Conservation (phyloP, 2,888 invertebrate genomes). For the Carpatolechia fugitivella region DNA sequence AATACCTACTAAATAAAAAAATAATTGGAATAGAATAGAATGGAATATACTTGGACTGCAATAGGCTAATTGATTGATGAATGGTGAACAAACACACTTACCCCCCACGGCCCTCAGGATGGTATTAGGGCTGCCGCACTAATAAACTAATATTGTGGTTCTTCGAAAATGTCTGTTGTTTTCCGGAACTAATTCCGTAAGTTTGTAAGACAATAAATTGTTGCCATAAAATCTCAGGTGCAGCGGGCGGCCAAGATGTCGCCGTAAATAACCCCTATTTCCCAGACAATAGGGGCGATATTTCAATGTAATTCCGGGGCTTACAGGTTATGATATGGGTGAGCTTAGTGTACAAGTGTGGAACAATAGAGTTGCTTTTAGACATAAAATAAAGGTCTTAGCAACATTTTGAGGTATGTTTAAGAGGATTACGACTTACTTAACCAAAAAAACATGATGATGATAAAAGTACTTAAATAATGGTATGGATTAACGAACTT, state of each 20-base stretch:
- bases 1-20: no score
- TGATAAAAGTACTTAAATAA: no score
- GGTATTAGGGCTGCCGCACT: no score
- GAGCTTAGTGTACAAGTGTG: constrained; percentile 2
- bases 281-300: constrained; percentile 45
- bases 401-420: no score
- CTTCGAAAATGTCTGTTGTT: constrained; percentile 1
- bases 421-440: no score
- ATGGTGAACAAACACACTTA: no score
- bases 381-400: not conserved
- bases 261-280: constrained; percentile 50
- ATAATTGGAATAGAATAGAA: no score
- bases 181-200: constrained; percentile 11
- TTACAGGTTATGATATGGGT: constrained; percentile 9
- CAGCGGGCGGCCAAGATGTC: constrained; percentile 25
- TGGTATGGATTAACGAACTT: no score
- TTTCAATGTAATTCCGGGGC: constrained; percentile 38
- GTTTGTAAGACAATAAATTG: constrained; percentile 11
- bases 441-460: no score
- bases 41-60: no score
- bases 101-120: no score
- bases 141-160: not conserved
- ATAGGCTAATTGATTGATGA: no score
- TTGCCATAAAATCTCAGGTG: constrained; percentile 13
- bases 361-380: not conserved